Base-by-base conservation (phyloP, 2,113 vertebrate species). In the Andinoacara biseriatus region DNA sequence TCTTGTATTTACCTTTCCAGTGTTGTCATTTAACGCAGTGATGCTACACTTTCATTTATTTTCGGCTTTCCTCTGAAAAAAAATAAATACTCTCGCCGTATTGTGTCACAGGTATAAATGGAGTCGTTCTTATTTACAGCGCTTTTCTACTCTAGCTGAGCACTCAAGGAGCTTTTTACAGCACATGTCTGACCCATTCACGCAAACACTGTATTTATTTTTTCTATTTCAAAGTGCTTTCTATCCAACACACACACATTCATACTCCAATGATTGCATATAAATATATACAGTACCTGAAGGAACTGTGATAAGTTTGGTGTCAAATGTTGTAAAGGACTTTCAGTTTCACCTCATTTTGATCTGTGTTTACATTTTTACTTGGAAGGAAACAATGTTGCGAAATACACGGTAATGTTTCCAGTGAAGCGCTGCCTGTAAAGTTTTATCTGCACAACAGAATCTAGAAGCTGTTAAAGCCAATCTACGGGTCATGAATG, bases 361-460 rank as follows among this genome's bases (percentile, higher is more conserved):
- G 8, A 74, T 56, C 10, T 74, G 13, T 33, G 14, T 77, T 62
- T 10, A 43, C 3, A 18, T 43, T 69, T 60, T 40, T 10, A 43
- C 11, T 54, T 54, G 7, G 20, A 22, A 74, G 58, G 74, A 49
- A 75, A 74, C 33, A 8, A 58, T 52, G 13, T 38, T 58, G 58
- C 22, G 13, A 67, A 35, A 65, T 58, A 52, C 5, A 7, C 11
- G 29, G 2, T 13, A 67, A 4, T 67, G 5, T 17, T 59, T 80
- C n/a, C 56, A 60, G 24, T 80, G 81, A 83, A 57, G 35, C 9
- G 72, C 18, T 54, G 38, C 69, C 57, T 76, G 22, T 52, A 15
- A 61, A 81, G 74, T 40, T 1, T 67, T 46, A 67, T 24, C 63
- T 26, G 62, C 62, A 67, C 14, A 46, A 2, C 9, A 15, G 18